Conservation (phyloP, 2,113 vertebrate genomes). For the Planiliza haematocheilus region DNA sequence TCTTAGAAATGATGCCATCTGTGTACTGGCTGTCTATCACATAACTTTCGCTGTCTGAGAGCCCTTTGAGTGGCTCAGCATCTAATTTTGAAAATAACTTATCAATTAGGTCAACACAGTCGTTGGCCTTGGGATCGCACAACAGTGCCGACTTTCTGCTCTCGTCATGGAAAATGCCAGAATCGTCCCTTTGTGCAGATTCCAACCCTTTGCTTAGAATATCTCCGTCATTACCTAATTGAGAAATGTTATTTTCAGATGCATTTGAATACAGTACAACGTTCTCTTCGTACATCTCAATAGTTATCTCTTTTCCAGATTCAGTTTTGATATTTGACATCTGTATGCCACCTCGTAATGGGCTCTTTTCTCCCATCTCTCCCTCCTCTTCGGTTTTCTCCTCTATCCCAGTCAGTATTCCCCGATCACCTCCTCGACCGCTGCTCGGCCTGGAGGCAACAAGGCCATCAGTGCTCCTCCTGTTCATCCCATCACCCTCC, state of each 20-base stretch:
- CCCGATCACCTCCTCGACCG: constrained; percentile 75
- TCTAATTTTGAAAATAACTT: constrained; percentile 77
- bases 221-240: constrained; percentile 32
- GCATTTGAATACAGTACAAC: constrained; percentile 19
- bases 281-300: constrained; percentile 34
- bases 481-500: constrained; percentile 81
- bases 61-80: constrained; percentile 70
- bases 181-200: constrained; percentile 64
- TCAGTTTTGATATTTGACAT: constrained; percentile 22
- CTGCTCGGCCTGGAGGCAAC: constrained; percentile 69
- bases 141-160: constrained; percentile 44
- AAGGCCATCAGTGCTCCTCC: constrained; percentile 76
- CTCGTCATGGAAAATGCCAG: constrained; percentile 65
- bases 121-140: constrained; percentile 59
- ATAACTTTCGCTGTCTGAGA: constrained; percentile 46
- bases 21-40: constrained; percentile 63
- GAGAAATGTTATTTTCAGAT: constrained; percentile 37
- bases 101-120: constrained; percentile 75
- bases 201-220: constrained; percentile 55
- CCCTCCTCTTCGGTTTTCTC: constrained; percentile 83
- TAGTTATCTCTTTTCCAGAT: constrained; percentile 19
- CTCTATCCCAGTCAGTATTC: constrained; percentile 82
- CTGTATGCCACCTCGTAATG: constrained; percentile 39
- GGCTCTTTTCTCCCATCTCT: constrained; percentile 59
- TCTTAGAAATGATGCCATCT: constrained; percentile 67